phyloP scores from a whole-genome alignment of 2,888 invertebrate species.

The Asteroscopus sphinx region DNA sequence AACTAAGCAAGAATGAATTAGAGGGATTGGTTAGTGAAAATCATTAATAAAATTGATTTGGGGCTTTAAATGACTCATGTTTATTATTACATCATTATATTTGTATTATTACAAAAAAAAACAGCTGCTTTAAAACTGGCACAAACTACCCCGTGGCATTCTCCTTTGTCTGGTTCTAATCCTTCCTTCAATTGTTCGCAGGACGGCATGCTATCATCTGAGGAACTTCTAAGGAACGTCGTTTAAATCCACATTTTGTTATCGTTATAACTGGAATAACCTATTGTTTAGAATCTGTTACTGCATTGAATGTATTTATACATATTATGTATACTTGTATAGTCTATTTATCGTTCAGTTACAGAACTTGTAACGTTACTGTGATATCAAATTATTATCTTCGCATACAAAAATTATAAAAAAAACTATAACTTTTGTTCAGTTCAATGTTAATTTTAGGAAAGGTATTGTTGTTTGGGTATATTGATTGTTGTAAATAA shows the following conservation, averaged over 20 bases:
- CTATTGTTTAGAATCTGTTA: constrained; percentile 67
- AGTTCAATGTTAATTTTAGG: constrained; percentile 49
- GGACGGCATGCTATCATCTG: constrained; percentile 89
- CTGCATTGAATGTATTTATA: constrained; percentile 49
- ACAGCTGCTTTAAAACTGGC: too few species aligned
- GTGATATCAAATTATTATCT: constrained; percentile 79
- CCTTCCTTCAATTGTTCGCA: constrained; percentile 74
- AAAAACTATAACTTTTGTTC: constrained; percentile 45
- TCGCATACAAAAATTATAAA: constrained; percentile 60
- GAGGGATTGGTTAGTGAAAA: too few species aligned
- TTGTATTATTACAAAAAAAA: too few species aligned
- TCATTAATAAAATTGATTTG: too few species aligned
- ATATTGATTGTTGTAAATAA: constrained; percentile 77
- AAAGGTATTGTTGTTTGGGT: constrained; percentile 57
- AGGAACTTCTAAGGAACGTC: constrained; percentile 88
- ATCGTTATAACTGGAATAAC: constrained; percentile 59
- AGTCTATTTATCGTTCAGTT: constrained; percentile 63
- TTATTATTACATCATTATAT: too few species aligned
- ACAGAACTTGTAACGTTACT: constrained; percentile 76
- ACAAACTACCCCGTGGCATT: too few species aligned
- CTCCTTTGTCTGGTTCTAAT: constrained; percentile 1
- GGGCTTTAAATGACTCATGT: too few species aligned
- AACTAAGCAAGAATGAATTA: neutral
- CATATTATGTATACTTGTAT: constrained; percentile 50
- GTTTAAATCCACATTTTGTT: constrained; percentile 67